Evolutionary conservation across 2,797 vertebrate species (phyloP).

Genomic region (Galaxias olidus): DNA sequence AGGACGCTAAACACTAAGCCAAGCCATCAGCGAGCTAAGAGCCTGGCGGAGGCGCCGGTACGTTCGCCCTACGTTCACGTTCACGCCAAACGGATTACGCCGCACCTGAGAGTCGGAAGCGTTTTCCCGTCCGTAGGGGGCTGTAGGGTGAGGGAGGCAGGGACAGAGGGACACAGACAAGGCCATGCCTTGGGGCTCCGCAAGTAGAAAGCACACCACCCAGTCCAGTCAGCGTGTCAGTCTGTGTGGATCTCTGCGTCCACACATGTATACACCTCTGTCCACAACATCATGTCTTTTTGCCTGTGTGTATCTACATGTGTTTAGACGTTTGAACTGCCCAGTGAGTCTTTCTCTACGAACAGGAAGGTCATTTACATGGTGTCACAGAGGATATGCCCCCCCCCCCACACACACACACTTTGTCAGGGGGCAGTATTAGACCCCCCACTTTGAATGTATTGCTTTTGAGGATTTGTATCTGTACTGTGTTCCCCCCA

Average conservation of each 20-base stretch:
- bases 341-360: too few relatives aligned
- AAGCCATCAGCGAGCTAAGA: slow-evolving; percentile 32
- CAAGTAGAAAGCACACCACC: slow-evolving; percentile 50
- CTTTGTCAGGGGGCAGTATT: too few relatives aligned
- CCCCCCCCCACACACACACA: too few relatives aligned
- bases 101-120: slow-evolving; percentile 43
- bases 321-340: too few relatives aligned
- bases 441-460: too few relatives aligned
- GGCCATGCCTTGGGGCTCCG: slow-evolving; percentile 66
- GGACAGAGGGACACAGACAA: slow-evolving; percentile 53
- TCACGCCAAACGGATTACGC: slow-evolving; percentile 47
- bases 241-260: neutral
- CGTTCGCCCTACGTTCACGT: neutral
- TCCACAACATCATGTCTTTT: too few relatives aligned
- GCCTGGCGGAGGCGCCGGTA: slow-evolving; percentile 12
- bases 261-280: too few relatives aligned
- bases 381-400: too few relatives aligned
- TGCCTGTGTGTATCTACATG: too few relatives aligned
- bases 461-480: too few relatives aligned
- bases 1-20: slow-evolving; percentile 10
- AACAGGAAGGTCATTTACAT: too few relatives aligned
- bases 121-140: neutral
- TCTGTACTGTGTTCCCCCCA: too few relatives aligned
- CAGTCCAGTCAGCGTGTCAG: slow-evolving; percentile 27
- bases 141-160: slow-evolving; percentile 50